Conservation (phyloP, 35 echinoderm and acorn worm species). For the Ophioderma brevispina region DNA sequence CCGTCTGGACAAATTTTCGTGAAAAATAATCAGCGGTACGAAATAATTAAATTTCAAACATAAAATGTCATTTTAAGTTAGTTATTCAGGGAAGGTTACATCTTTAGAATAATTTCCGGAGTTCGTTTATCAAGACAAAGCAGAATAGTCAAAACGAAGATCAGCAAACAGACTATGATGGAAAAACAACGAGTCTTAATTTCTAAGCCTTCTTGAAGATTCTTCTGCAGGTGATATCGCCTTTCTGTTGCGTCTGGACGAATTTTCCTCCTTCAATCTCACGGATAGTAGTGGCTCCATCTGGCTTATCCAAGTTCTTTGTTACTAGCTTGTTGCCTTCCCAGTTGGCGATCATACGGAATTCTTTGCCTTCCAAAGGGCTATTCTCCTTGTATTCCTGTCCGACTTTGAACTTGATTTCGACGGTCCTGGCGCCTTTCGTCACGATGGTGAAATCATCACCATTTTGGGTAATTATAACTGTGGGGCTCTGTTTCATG, state of each 20-base stretch:
- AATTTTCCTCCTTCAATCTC: conserved; percentile 33
- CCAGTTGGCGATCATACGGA: conserved; percentile 16
- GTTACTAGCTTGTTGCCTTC: conserved; percentile 21
- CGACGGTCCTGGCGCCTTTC: conserved; percentile 17
- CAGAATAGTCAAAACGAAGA: no score
- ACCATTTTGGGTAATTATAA: conserved; percentile 32
- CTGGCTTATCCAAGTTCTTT: conserved; percentile 25
- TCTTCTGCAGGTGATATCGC: conserved; percentile 17
- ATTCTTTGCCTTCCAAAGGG: conserved; percentile 16
- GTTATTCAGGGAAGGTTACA: no score
- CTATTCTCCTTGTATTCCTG: conserved; percentile 31
- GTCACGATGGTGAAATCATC: conserved; percentile 38
- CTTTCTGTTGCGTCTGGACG: conserved; percentile 15
- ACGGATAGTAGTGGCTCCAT: conserved; percentile 8
- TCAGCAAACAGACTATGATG: no score
- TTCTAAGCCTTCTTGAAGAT: conserved; percentile 38
- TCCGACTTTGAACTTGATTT: conserved; percentile 48
- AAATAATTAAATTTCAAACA: no score
- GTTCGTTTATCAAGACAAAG: no score
- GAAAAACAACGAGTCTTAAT: no score
- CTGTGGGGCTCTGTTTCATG: background rate
- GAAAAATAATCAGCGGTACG: no score
- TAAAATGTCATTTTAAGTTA: no score
- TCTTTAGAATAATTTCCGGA: no score
- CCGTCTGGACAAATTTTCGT: no score